Conservation (phyloP, 2,888 invertebrate genomes). For the Hedya salicella region DNA sequence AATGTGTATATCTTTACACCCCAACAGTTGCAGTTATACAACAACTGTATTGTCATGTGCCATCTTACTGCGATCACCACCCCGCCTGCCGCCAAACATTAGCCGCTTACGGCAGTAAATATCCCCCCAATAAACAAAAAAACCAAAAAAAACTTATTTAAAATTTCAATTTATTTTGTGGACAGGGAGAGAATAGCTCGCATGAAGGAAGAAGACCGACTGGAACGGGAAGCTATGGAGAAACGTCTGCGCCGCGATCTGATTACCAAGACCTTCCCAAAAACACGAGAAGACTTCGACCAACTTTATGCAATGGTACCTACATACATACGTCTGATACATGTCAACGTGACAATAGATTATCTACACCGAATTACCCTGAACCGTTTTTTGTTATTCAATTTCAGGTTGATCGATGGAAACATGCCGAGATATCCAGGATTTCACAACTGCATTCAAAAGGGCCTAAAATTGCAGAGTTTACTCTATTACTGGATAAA, state of each 20-base stretch:
- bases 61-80: no score
- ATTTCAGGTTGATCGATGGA: slow-evolving; percentile 87
- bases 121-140: no score
- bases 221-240: slow-evolving; percentile 82
- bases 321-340: slow-evolving; percentile 23
- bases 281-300: slow-evolving; percentile 89
- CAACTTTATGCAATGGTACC: slow-evolving; percentile 89
- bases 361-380: neutral
- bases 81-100: no score
- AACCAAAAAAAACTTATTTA: no score
- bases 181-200: slow-evolving; percentile 73
- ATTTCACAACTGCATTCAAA: slow-evolving; percentile 87
- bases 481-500: slow-evolving; percentile 88
- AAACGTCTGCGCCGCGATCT: slow-evolving; percentile 84
- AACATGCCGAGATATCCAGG: slow-evolving; percentile 86
- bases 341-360: neutral
- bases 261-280: slow-evolving; percentile 88
- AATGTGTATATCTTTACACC: no score
- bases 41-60: no score
- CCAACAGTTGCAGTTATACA: no score
- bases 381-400: neutral
- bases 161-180: neutral
- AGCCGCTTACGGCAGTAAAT: no score
- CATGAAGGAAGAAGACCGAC: slow-evolving; percentile 82
- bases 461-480: slow-evolving; percentile 89